A percentile compares a stretch with the other conserved stretches of the same genome.
Evolutionary conservation across 1,140 invertebrate genomes (phyloP).

Genomic region (Stenopsyche tienmushanensis): DNA sequence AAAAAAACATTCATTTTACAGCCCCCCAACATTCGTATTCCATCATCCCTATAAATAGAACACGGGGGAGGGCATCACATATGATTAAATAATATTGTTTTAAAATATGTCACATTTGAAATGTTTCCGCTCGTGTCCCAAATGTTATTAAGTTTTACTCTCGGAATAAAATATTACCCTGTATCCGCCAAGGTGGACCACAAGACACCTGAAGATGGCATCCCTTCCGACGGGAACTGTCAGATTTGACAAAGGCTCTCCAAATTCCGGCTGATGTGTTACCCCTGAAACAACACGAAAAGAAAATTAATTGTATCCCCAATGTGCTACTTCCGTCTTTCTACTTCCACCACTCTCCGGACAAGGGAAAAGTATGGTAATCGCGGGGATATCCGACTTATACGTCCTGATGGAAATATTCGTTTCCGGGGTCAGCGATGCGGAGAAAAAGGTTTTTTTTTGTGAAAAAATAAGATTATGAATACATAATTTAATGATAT

Average conservation of each 20-base stretch:
- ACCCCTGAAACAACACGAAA: constrained; percentile 51
- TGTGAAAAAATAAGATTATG: too few species aligned
- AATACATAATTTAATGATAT: too few species aligned
- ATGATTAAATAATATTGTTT: neutral
- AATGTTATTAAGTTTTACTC: neutral
- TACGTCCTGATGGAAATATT: too few species aligned
- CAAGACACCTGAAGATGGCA: constrained; percentile 83
- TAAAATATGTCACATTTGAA: neutral
- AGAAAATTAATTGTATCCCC: constrained; percentile 7
- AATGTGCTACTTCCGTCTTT: neutral
- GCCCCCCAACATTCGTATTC: too few species aligned
- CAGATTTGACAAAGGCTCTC: constrained; percentile 78
- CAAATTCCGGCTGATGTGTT: constrained; percentile 78
- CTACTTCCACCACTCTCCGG: neutral
- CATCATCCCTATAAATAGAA: too few species aligned
- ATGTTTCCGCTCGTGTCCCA: neutral
- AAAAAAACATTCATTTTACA: too few species aligned
- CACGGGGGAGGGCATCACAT: too few species aligned
- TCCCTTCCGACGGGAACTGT: constrained; percentile 83
- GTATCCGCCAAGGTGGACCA: constrained; percentile 84
- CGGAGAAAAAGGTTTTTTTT: too few species aligned
- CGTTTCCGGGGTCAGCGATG: too few species aligned
- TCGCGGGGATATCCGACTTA: neutral
- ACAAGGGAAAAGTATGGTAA: constrained; percentile 1
- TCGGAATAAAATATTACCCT: constrained; percentile 59